Percentiles rank a stretch among this genome's conserved stretches.
phyloP scores from a whole-genome alignment of 2,797 vertebrate genomes.

The Philypnodon macrostomus region DNA sequence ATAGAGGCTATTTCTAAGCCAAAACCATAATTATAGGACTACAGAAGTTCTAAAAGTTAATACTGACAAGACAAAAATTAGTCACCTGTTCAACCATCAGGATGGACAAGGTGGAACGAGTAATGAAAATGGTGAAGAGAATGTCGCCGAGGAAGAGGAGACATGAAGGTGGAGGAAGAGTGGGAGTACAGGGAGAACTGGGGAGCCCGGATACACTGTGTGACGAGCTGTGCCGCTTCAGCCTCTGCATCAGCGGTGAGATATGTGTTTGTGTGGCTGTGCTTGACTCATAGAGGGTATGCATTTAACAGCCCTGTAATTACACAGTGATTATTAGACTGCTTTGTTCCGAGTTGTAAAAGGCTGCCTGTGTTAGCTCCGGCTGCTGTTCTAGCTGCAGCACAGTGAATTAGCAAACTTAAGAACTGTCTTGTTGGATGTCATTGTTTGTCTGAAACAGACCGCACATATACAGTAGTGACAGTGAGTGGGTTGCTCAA shows the following conservation, averaged over 20 bases:
- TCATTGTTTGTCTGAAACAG: too few relatives aligned
- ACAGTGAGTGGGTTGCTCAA: too few relatives aligned
- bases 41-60: neutral
- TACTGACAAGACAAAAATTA: neutral
- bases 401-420: too few relatives aligned
- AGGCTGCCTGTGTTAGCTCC: too few relatives aligned
- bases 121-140: constrained; percentile 85
- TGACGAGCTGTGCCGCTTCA: constrained; percentile 82
- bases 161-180: constrained; percentile 77
- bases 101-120: constrained; percentile 84
- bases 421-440: too few relatives aligned
- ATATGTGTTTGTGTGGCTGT: constrained; percentile 20
- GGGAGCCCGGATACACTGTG: constrained; percentile 80
- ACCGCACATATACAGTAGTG: too few relatives aligned
- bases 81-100: neutral
- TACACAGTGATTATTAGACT: too few relatives aligned
- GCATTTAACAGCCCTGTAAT: neutral
- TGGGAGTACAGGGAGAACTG: constrained; percentile 73
- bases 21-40: neutral
- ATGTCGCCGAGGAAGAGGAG: constrained; percentile 84
- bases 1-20: too few relatives aligned
- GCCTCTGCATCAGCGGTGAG: constrained; percentile 85
- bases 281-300: constrained; percentile 1
- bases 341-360: too few relatives aligned
- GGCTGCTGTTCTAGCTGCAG: too few relatives aligned